Evolutionary conservation across 2,888 invertebrate genomes (phyloP), one percentile per base, ranked within the genome.

Genomic region (Phasia obesa): DNA sequence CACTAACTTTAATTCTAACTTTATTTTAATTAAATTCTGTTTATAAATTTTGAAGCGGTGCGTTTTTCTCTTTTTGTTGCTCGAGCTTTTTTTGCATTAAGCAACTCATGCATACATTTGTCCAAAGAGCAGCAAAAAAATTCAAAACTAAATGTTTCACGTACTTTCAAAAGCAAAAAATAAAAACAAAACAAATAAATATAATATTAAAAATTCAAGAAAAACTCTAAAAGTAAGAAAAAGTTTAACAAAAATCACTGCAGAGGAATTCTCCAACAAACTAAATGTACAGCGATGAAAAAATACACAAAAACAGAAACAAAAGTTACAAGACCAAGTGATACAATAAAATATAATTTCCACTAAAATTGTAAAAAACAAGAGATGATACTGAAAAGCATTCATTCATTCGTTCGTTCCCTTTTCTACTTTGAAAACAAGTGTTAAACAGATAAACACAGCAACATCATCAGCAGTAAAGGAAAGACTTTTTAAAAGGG

Each of bases 321-420:
- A 70, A 70, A 69, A 70, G 57, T 59, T 44, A 35, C 60, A 70
- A 70, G 25, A 73, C 71, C 77, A 83, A 84, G 81, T 80, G 65
- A 71, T 79, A 78, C 77, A 71, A 71, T 73, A 57, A 74, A 67
- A 53, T 60, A 60, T 60, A 74, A 81, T 79, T 83, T 83, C 59
- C 78, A 75, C 69, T 79, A 70, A 78, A 83, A 65, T 75, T 79
- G 79, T 67, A 42, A 70, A 74, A 74, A 67, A 75, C 65, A 75
- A 59, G 64, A 65, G 64, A 75, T 65, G 64, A 64, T 47, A 75
- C 64, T 47, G 55, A 35, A 75, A 75, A 65, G 65, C 47, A 75
- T 75, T 49, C 38, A 59, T 59, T 67, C 49, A 67, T 67, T 35
- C 35, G 11, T 42, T 57, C 53, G 11, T 27, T 57, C 19, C 23